Evolutionary conservation across 2,888 invertebrate genomes (phyloP), one percentile per base, ranked within the genome.

Genomic region (Andrena praecox): DNA sequence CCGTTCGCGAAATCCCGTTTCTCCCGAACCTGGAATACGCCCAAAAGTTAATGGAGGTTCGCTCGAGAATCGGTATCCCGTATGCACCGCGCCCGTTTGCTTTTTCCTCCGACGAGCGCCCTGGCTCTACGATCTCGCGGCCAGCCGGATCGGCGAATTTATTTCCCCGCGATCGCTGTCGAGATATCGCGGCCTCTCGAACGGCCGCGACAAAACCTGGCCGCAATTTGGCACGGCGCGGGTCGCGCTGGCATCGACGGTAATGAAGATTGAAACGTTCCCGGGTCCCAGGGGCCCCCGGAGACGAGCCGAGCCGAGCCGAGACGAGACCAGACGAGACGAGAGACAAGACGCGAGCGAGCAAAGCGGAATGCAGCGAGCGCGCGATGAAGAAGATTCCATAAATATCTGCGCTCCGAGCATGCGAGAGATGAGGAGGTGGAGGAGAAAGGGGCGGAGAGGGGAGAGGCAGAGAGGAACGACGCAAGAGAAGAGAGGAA

Each of bases 211-310:
- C 83, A 85, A 85, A 83, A 83, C 73, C 84, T 83, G 77, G 77
- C 59, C 77, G 83, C 80, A 77, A 82, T 85, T 85, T 77, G 85
- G 85, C 81, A 74, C 72, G 70, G 71, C 69, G 77, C 74, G 75
- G 63, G 73, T 73, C 72, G 69, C 72, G 50, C 73, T 83, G 75
- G 77, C 77, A 85, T 83, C 85, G 85, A 84, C 80, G 79, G 81
- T 90, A 91, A 89, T 85, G 89, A 89, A 90, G 91, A 90, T 90
- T 89, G 90, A 91, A 91, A 90, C 87, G 87, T 91, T 90, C 72
- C 76, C 48, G 77, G 84, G 85, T 86, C 84, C 86, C 85, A 77
- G 73, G 85, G 85, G 84, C 79, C 80, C 85, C 82, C 80, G 68
- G 83, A 78, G 70, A 77, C 74, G 81, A 73, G 68, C 82, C 68